Base-by-base conservation (phyloP, 2,888 invertebrate species). In the Eurois occulta region DNA sequence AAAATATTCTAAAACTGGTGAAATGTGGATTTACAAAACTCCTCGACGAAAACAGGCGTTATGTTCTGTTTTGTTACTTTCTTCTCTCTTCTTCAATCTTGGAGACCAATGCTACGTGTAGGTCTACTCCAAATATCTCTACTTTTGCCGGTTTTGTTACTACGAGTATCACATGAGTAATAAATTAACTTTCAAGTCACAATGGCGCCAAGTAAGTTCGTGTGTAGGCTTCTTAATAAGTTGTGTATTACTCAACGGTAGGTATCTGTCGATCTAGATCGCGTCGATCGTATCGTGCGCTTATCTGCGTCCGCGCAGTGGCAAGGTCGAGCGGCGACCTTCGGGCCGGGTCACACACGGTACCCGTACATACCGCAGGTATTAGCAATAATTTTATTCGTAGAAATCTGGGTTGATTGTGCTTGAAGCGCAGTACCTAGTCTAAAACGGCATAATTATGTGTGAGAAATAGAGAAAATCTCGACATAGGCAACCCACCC, bases 261-360 rank as follows among this genome's bases (percentile, higher is more conserved):
- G 67, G 70, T 85, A 87, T 80, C 78, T 81, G 80, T 78, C 84
- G 74, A 89, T 86, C 84, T 89, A 88, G 88, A 88, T 88, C 82
- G 71, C 52, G 78, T 66, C 82, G 89, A 86, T 87, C 73, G 69
- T 84, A 88, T 87, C 87, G 79, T 78, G 77, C 71, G 77, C 70
- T 81, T 87, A 87, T 89, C 87, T 74, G 76, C 75, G 66, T 65
- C 70, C 35, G 75, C 72, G 87, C 84, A 75, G 72, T 78, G 66
- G 78, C 86, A 88, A 88, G 88, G 89, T 71, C 86, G 48, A 24
- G 8, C 8, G 55, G 10, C 46, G 80, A 72, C 87, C 87, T 88
- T 89, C 72, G 28, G 72, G 71, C 60, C 78, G 87, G 89, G 87
- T 87, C 87, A 86, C 86, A 87, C 65, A 78, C 77, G 77, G 67